phyloP scores from a whole-genome alignment of 2,888 invertebrate species.

The Oithona nana region DNA sequence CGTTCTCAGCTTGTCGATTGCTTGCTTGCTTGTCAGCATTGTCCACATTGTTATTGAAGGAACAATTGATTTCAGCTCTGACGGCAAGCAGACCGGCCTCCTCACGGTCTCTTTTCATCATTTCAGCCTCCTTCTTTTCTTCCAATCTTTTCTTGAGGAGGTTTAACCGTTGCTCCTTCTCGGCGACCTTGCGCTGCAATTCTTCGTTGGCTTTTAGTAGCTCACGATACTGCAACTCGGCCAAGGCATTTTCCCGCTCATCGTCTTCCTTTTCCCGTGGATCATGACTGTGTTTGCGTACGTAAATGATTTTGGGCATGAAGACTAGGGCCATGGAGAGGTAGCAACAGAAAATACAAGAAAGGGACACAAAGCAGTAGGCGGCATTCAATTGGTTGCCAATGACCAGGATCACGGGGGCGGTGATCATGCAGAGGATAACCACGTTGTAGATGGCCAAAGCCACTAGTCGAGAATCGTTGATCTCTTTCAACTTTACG shows the following conservation, averaged over 20 bases:
- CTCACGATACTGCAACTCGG: slow-evolving; percentile 84
- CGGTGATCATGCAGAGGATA: slow-evolving; percentile 88
- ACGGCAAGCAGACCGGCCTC: too few relatives aligned
- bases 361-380: slow-evolving; percentile 85
- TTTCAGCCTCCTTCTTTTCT: slow-evolving; percentile 31
- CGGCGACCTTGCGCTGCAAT: slow-evolving; percentile 77
- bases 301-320: slow-evolving; percentile 62
- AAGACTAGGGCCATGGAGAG: slow-evolving; percentile 96
- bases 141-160: slow-evolving; percentile 55
- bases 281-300: slow-evolving; percentile 4
- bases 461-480: slow-evolving; percentile 75
- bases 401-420: slow-evolving; percentile 90
- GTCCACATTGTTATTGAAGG: neutral
- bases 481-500: slow-evolving; percentile 75
- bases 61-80: neutral
- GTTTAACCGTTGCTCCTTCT: slow-evolving; percentile 77
- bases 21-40: neutral
- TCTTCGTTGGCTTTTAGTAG: slow-evolving; percentile 87
- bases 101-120: too few relatives aligned
- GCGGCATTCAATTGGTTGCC: slow-evolving; percentile 84
- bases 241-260: slow-evolving; percentile 32
- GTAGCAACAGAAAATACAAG: slow-evolving; percentile 93
- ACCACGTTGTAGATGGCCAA: slow-evolving; percentile 99
- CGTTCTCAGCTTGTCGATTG: neutral
- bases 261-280: slow-evolving; percentile 5